These are phyloP conservation scores for Thalassarche chlororhynchos DNA, from an alignment of 2,113 vertebrate species.

Conservation along the genomic window DNA sequence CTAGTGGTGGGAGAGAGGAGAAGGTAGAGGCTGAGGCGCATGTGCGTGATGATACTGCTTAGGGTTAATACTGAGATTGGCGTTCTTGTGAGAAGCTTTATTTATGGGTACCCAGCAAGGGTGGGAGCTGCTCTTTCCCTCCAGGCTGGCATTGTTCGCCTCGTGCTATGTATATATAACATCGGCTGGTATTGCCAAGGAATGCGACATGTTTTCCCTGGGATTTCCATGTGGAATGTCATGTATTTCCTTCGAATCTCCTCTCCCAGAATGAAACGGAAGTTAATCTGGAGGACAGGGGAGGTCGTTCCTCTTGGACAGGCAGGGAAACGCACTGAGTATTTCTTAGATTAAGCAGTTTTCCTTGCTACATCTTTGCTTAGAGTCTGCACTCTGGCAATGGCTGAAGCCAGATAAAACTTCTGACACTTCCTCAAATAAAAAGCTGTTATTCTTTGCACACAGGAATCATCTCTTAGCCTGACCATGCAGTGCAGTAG, in stretches of 20 bases:
- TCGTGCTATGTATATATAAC: not conserved
- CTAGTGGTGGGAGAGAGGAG: not conserved
- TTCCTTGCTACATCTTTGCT: not conserved
- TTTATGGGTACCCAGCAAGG: not conserved
- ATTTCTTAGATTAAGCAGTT: not conserved
- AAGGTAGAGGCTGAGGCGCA: not conserved
- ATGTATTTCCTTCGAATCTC: conserved; percentile 44
- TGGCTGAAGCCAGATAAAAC: not conserved
- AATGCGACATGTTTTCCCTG: not conserved
- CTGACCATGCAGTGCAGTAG: not conserved
- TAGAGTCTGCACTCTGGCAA: not conserved
- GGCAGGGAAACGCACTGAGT: not conserved
- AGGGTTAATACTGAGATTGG: not conserved
- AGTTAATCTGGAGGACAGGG: not conserved
- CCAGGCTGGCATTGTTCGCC: not conserved
- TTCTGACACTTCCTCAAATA: not conserved
- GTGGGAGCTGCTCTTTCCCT: not conserved
- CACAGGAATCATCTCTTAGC: not conserved
- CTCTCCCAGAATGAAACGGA: not conserved
- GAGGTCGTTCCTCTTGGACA: not conserved
- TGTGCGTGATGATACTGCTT: not conserved
- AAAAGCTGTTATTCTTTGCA: not conserved
- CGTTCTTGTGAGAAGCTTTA: not conserved
- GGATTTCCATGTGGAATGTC: conserved; percentile 60
- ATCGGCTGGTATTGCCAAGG: not conserved